phyloP scores from a whole-genome alignment of 2,888 invertebrate species.

The Chorisops tibialis region DNA sequence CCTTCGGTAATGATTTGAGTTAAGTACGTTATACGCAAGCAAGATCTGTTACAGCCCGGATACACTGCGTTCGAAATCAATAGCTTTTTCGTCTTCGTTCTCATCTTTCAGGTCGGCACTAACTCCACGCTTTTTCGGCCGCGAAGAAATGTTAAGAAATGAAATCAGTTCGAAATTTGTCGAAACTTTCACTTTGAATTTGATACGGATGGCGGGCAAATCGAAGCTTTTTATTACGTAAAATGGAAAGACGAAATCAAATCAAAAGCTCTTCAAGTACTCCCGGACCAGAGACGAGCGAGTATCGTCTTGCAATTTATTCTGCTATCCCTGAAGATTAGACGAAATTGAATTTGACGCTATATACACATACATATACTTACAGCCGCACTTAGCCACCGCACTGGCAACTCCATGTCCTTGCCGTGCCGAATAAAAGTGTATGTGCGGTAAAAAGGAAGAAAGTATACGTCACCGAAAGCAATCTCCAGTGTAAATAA shows the following conservation, averaged over 20 bases:
- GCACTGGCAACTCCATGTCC: neutral
- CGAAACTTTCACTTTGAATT: conserved; percentile 17
- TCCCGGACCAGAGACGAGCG: neutral
- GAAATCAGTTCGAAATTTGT: conserved; percentile 15
- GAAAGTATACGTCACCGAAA: conserved; percentile 5
- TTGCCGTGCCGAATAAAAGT: neutral
- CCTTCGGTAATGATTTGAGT: conserved; percentile 20
- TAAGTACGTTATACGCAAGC: neutral
- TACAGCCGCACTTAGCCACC: neutral
- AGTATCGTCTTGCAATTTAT: conserved; percentile 16
- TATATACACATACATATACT: conserved; percentile 1
- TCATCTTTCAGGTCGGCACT: neutral
- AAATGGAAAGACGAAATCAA: conserved; percentile 20
- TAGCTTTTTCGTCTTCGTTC: neutral
- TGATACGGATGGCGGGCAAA: neutral
- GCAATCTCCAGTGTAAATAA: conserved; percentile 27
- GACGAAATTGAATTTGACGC: conserved; percentile 25
- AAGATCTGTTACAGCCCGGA: no score
- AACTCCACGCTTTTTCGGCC: conserved; percentile 1
- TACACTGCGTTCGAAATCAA: no score
- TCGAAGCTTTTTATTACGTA: conserved; percentile 8
- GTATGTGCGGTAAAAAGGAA: neutral
- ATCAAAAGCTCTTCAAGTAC: conserved; percentile 14
- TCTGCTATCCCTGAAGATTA: conserved; percentile 21
- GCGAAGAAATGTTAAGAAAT: neutral